Percentiles rank a stretch among this genome's conserved stretches.
Conservation (phyloP, 2,113 vertebrate species). For the Misgurnus mizolepis region DNA sequence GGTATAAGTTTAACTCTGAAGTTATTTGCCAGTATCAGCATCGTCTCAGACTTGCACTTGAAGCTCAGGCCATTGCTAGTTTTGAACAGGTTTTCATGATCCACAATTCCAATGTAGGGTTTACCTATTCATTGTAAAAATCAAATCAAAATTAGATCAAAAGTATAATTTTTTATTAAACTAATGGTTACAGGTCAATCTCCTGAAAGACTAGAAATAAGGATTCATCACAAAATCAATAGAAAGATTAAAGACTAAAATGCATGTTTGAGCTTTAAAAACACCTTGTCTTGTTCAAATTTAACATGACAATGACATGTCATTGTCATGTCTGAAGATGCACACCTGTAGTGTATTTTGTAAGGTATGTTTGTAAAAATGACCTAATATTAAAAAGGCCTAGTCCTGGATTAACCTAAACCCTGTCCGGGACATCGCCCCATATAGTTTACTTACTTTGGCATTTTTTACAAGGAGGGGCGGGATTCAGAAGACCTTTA, state of each 20-base stretch:
- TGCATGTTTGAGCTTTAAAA: too few relatives aligned
- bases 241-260: too few relatives aligned
- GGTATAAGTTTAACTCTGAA: conserved; percentile 75
- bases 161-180: background rate
- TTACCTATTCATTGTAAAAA: conserved; percentile 48
- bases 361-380: too few relatives aligned
- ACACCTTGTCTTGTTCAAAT: too few relatives aligned
- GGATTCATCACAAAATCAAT: too few relatives aligned
- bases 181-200: background rate
- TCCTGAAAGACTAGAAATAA: too few relatives aligned
- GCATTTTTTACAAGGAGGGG: conserved; percentile 63
- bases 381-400: too few relatives aligned
- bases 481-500: conserved; percentile 62
- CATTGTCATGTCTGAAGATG: too few relatives aligned
- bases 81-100: conserved; percentile 70
- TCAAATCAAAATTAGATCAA: too few relatives aligned
- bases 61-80: conserved; percentile 74
- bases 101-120: conserved; percentile 61
- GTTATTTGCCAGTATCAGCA: conserved; percentile 62
- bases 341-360: background rate
- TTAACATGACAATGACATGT: too few relatives aligned
- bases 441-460: conserved; percentile 57
- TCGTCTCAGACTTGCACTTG: conserved; percentile 76
- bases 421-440: too few relatives aligned
- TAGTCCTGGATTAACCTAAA: too few relatives aligned